Conservation (phyloP, 1,140 invertebrate species). For the Marisa cornuarietis region DNA sequence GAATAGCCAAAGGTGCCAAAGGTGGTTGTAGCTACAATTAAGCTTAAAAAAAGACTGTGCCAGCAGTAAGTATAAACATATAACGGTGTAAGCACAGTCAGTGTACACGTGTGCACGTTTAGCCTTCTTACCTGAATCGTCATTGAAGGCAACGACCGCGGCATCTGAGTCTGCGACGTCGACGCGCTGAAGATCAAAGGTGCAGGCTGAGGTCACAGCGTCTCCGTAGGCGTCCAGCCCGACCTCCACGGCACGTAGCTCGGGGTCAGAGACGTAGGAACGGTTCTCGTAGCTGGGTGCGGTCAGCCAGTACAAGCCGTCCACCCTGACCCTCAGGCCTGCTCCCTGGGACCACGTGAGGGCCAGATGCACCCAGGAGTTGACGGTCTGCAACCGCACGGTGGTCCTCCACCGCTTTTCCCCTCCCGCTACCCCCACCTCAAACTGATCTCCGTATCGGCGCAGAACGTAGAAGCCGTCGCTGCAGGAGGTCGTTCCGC, state of each 20-base stretch:
- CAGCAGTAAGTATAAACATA: too few relatives aligned
- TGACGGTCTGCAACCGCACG: conserved; percentile 34
- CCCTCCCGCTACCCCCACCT: conserved; percentile 42
- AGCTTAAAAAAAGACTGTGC: too few relatives aligned
- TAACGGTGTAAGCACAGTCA: too few relatives aligned
- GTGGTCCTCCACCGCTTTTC: conserved; percentile 36
- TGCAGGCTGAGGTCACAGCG: conserved; percentile 20
- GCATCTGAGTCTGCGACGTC: conserved; percentile 12
- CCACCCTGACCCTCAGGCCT: conserved; percentile 46
- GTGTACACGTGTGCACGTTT: too few relatives aligned
- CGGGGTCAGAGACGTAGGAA: conserved; percentile 12
- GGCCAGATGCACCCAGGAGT: conserved; percentile 34
- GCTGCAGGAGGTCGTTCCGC: conserved; percentile 44
- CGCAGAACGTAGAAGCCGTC: conserved; percentile 53
- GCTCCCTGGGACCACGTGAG: conserved; percentile 35
- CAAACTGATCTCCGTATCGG: conserved; percentile 48
- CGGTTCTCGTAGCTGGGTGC: not conserved
- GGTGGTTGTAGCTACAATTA: too few relatives aligned
- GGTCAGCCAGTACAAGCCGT: conserved; percentile 33
- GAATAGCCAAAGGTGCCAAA: too few relatives aligned
- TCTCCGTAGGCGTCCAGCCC: conserved; percentile 30
- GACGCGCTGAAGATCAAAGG: conserved; percentile 20
- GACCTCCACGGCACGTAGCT: conserved; percentile 18
- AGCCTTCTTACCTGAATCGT: not conserved
- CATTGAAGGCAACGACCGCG: not conserved